Evolutionary conservation across 2,888 invertebrate genomes (phyloP).

Genomic region (Rapana venosa): DNA sequence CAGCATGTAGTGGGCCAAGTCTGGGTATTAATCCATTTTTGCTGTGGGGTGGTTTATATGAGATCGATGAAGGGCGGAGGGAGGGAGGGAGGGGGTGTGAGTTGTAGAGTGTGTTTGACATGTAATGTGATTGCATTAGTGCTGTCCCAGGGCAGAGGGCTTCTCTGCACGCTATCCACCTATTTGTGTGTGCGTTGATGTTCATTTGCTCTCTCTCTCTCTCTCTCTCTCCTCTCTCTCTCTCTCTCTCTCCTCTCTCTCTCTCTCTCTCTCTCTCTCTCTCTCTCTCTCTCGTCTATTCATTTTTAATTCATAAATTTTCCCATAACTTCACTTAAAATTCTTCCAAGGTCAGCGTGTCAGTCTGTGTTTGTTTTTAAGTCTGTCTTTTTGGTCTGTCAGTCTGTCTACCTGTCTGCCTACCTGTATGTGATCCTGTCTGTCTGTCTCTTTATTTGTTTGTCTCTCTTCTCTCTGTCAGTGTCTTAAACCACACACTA

Average conservation of each 20-base stretch:
- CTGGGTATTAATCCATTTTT: slow-evolving; percentile 10
- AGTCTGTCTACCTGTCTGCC: too few species aligned
- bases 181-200: background rate
- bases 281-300: background rate
- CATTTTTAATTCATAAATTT: too few species aligned
- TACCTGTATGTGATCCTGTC: too few species aligned
- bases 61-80: background rate
- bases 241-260: background rate
- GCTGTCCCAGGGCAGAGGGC: background rate
- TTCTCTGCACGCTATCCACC: background rate
- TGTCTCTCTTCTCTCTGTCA: too few species aligned
- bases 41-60: slow-evolving; percentile 10
- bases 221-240: background rate
- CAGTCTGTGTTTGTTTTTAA: too few species aligned
- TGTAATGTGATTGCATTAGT: slow-evolving; percentile 10
- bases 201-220: background rate
- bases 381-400: too few species aligned
- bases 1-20: slow-evolving; percentile 2
- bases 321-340: too few species aligned
- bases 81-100: background rate
- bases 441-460: too few species aligned
- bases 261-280: background rate
- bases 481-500: too few species aligned
- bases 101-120: background rate
- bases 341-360: too few species aligned